These are phyloP conservation scores for Brachionus manjavacas DNA, from an alignment of 1,140 invertebrate species.

Conservation along the genomic window DNA sequence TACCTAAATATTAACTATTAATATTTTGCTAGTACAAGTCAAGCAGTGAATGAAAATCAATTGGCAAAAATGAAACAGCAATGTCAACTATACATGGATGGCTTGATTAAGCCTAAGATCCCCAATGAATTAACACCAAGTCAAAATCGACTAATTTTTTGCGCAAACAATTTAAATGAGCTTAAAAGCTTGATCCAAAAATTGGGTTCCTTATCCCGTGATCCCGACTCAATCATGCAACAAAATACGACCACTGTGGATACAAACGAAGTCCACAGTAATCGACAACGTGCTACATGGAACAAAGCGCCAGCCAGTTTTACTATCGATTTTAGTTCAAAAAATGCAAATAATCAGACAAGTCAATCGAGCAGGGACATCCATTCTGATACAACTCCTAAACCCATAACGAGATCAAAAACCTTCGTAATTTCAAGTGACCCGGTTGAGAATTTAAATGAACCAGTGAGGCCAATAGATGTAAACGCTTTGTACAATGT, in stretches of 20 bases:
- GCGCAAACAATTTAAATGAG: not conserved
- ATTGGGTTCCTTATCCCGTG: not conserved
- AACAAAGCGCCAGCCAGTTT: not conserved
- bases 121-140: not conserved
- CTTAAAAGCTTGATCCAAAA: not conserved
- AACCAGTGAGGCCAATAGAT: not conserved
- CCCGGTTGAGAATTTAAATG: not conserved
- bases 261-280: not conserved
- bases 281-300: not conserved
- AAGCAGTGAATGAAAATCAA: slow-evolving; percentile 17
- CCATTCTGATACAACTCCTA: not conserved
- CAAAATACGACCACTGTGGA: not conserved
- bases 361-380: not conserved
- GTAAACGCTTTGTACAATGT: slow-evolving; percentile 36
- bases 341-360: not conserved
- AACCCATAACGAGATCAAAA: not conserved
- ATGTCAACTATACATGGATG: not conserved
- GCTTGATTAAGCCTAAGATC: not conserved
- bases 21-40: not conserved
- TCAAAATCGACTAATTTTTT: not conserved
- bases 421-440: slow-evolving; percentile 7
- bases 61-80: not conserved
- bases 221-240: not conserved
- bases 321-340: not conserved
- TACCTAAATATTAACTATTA: no score